Base-by-base conservation (phyloP, 1,140 invertebrate genomes). In the Diorhabda elongata region DNA sequence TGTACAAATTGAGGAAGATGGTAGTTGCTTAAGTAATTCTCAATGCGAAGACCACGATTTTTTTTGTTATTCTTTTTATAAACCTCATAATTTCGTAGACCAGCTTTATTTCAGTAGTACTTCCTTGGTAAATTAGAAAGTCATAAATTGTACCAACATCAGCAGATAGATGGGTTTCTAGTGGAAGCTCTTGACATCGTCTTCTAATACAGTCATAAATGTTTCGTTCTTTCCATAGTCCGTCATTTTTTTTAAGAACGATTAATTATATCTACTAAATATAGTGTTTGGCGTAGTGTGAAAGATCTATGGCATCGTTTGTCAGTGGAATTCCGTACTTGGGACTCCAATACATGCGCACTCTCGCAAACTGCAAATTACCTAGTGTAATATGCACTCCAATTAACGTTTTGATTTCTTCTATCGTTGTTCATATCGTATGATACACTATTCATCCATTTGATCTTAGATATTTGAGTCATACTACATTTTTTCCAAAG, bases 371-470 rank as follows among this genome's bases (percentile, higher is more conserved):
- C 9, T 65, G 42, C 59, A 71, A 59, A 66, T 71, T 71, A 26
- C 69, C 71, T 63, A 73, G 71, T 42, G 64, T 52, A 57, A 73
- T 71, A 63, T 73, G 65, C 5, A 73, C 44, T 6, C 69, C 69
- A 26, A 73, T 44, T 63, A 73, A 71, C 11, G 45, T 44, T 62
- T 66, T 71, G n/a, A 73, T 69, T 64, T 73, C 69, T 26, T 65
- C 64, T n/a, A 52, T 4, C 43, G 41, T 68, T 60, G 71, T 73
- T 47, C 42, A 47, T 56, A 56, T 52, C 41, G 56, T 66, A 66
- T n/a, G n/a, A 5, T 42, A 45, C 47, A 66, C 56, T 66, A n/a
- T n/a, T 66, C 41, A 47, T 41, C 64, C 64, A 66, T 52, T 52
- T 56, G 26, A 66, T 66, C 41, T 66, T 52, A 42, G 45, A 42